These are phyloP conservation scores for Aegithalos caudatus DNA, from an alignment of 2,113 vertebrate species.

Conservation along the genomic window DNA sequence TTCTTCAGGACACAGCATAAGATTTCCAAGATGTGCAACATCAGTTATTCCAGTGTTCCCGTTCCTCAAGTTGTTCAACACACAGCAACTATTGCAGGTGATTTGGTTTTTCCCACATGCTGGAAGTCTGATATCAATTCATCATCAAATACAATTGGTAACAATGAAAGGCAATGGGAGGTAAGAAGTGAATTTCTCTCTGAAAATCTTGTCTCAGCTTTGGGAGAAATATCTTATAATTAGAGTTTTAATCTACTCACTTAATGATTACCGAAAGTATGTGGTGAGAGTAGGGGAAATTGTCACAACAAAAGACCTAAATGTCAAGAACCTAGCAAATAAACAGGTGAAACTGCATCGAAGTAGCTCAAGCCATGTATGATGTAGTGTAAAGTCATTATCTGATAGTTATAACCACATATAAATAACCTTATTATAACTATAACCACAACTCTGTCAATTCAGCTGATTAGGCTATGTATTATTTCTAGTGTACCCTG, in stretches of 20 bases:
- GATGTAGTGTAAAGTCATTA: background rate
- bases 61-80: background rate
- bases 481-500: background rate
- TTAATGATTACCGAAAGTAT: background rate
- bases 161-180: background rate
- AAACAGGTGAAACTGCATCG: background rate
- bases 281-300: fast-evolving
- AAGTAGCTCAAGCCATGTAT: background rate
- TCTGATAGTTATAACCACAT: background rate
- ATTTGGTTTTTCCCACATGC: background rate
- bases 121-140: background rate
- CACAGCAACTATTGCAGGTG: background rate
- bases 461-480: background rate
- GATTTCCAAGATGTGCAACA: background rate
- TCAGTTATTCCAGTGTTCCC: background rate
- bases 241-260: background rate
- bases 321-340: background rate
- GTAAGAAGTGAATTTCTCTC: background rate
- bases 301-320: background rate
- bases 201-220: background rate
- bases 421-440: too few species aligned
- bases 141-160: background rate
- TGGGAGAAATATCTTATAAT: background rate
- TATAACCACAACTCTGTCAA: background rate
- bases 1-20: background rate